Base-by-base conservation (phyloP, 2,113 vertebrate species). In the Monarcha castaneiventris region DNA sequence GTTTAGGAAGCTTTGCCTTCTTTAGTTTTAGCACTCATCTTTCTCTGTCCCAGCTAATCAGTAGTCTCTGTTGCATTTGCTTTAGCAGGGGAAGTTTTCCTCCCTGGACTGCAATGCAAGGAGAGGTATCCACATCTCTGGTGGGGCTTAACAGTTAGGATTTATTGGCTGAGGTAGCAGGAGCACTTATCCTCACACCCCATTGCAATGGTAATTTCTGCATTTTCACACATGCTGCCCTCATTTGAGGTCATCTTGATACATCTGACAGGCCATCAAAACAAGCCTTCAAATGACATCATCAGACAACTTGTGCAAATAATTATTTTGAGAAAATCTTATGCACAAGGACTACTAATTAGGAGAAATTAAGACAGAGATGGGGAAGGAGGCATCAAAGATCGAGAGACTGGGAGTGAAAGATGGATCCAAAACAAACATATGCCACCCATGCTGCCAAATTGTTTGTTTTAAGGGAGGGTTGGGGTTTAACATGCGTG, bases 101-200 rank as follows among this genome's bases (percentile, higher is more conserved):
- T 73, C 25, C 12, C 22, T 8, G 19, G 22, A 13, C 33, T 14
- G 19, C 41, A 39, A 37, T 9, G 41, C n/a, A 44, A 72, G 66
- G n/a, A 35, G 26, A 37, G 20, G 7, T 5, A 16, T 35, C 22
- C 30, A 21, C 48, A 35, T 26, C 39, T 68, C 15, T 15, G 15
- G 6, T 3, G 3, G 16, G 7, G 7, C 4, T 76, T 43, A 32
- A 21, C 25, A 4, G 0, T 32, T 41, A 10, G 10, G 14, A 33
- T 41, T 69, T 58, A 12, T 7, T 56, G 82, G 75, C 75, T 67
- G 88, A 92, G 33, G 48, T 23, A 25, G 43, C 56, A 66, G 41
- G 20, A 74, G 26, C 22, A 23, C 32, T 58, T 43, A 51, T 44
- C 10, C 46, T 48, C 16, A 58, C 29, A 33, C 9, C 7, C 10